Base-by-base conservation (phyloP, 2,888 invertebrate species). In the Amblyteles armatorius region DNA sequence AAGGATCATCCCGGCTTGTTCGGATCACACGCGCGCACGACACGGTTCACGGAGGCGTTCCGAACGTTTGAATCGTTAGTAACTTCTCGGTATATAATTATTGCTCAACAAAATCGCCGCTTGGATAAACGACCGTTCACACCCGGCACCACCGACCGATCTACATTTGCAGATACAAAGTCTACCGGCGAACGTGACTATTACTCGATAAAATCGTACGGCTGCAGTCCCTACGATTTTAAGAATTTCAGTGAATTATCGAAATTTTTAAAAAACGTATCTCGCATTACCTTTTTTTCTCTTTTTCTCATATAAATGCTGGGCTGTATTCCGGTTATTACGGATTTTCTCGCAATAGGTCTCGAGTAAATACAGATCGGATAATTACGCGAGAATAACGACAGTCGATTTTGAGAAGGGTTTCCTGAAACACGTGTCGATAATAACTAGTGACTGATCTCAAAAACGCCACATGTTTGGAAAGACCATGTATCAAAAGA, bases 251-350 rank as follows among this genome's bases (percentile, higher is more conserved):
- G 13, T 48, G 1, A 48, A 48, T 48, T 48, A 48, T 48, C 13
- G 44, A 48, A 48, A 11, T 40, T 40, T 40, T 16, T 16, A 0
- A 40, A 40, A 36, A 40, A 9, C n/a, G 40, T 40, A 11, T 11
- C 6, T 40, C 11, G 40, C 40, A 9, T 6, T 40, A 11, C 3
- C 40, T n/a, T n/a, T n/a, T n/a, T n/a, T n/a, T n/a, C n/a, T n/a
- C 57, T 55, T 29, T 48, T 26, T 9, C 40, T 40, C 4, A 16
- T 16, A 74, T 55, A 33, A 67, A 74, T 68, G 69, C 52, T 60
- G 19, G 60, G 36, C 11, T 60, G 72, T 50, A 81, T 84, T 85
- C 84, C 73, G 82, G 78, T 85, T 85, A 82, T 85, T 83, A 74
- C 44, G 29, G 55, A 74, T 69, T 55, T 50, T 50, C 80, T 85